Conservation (phyloP, 2,888 invertebrate genomes). For the Lumbricus terrestris region DNA sequence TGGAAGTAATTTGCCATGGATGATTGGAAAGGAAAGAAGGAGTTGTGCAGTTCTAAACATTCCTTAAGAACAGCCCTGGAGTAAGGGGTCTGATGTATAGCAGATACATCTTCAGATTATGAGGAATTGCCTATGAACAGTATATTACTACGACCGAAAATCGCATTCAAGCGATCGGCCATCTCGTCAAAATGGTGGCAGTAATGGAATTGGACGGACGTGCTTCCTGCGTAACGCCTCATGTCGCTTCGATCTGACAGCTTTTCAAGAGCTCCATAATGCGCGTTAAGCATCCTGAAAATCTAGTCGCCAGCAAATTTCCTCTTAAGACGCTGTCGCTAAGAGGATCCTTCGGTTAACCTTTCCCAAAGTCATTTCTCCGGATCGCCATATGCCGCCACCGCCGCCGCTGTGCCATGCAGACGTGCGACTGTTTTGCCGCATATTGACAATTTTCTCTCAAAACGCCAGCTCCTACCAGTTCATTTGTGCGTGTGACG, state of each 20-base stretch:
- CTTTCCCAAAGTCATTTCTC: not conserved
- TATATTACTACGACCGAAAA: not conserved
- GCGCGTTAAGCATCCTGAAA: not conserved
- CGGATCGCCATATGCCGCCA: not conserved
- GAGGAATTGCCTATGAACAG: not conserved
- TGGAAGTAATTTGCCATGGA: too few relatives aligned
- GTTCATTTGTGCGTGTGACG: not conserved
- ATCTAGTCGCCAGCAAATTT: not conserved
- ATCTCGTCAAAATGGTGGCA: not conserved
- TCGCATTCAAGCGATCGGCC: not conserved
- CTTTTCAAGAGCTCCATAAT: not conserved
- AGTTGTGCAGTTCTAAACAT: too few relatives aligned
- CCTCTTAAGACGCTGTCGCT: not conserved
- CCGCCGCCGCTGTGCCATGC: not conserved
- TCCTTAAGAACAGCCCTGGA: too few relatives aligned
- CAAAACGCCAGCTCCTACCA: not conserved
- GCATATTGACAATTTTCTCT: slow-evolving; percentile 3
- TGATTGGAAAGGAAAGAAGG: too few relatives aligned
- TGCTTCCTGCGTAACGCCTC: not conserved
- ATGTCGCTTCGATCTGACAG: not conserved
- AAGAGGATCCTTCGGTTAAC: not conserved
- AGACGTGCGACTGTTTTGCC: not conserved
- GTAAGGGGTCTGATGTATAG: not conserved
- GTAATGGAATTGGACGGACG: not conserved
- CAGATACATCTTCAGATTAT: not conserved